phyloP scores from a whole-genome alignment of 1,140 invertebrate genomes.

The Tribolium madens region DNA sequence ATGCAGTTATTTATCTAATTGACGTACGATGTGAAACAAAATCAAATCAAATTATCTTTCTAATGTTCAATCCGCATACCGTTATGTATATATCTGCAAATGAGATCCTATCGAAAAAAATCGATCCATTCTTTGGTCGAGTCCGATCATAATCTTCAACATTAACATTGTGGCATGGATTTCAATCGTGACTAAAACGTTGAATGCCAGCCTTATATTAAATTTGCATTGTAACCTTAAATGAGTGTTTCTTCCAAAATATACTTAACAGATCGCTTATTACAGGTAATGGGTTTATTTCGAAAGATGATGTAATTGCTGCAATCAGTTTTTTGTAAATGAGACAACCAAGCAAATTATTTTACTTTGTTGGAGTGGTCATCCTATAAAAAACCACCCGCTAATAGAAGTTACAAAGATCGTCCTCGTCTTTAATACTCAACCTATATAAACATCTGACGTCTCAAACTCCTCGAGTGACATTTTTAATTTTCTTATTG shows the following conservation, averaged over 20 bases:
- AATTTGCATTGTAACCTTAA: constrained; percentile 25
- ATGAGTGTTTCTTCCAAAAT: constrained; percentile 10
- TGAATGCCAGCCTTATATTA: neutral
- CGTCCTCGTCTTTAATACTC: constrained; percentile 22
- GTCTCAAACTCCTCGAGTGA: constrained; percentile 5
- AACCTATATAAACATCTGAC: constrained; percentile 30
- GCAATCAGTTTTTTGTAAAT: constrained; percentile 10
- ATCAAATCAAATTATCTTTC: neutral
- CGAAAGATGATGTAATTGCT: constrained; percentile 15
- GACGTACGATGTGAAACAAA: neutral
- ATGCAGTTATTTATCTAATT: constrained; percentile 13
- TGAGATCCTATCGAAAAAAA: neutral
- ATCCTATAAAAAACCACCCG: neutral
- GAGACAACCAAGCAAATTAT: neutral
- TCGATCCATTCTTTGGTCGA: constrained; percentile 4
- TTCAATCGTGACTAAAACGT: constrained; percentile 16
- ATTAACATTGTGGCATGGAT: constrained; percentile 17
- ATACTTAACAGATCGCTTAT: constrained; percentile 3
- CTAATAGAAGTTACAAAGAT: constrained; percentile 6
- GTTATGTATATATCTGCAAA: neutral
- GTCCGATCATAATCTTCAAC: neutral
- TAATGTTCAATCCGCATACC: neutral
- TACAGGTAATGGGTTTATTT: constrained; percentile 12
- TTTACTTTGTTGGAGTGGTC: neutral
- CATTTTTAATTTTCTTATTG: constrained; percentile 46